Conservation (phyloP, 2,888 invertebrate species). For the Prostheceraeus crozeri region DNA sequence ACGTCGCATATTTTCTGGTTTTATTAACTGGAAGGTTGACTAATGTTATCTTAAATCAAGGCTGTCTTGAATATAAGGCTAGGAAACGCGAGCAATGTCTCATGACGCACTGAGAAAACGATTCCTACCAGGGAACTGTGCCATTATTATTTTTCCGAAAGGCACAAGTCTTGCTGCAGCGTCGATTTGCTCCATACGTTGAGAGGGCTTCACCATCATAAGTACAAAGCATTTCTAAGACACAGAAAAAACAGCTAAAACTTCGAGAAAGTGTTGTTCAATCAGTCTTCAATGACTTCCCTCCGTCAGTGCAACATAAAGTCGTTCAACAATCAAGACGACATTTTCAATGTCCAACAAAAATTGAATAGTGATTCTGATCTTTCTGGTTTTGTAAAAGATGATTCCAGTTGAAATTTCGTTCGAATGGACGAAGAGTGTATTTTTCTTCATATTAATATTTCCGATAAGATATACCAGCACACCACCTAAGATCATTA, state of each 20-base stretch:
- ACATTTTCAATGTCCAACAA: conserved; percentile 25
- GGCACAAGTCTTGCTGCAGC: conserved; percentile 10
- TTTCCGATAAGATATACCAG: too few relatives aligned
- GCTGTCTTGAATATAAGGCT: conserved; percentile 24
- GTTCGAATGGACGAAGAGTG: too few relatives aligned
- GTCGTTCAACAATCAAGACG: conserved; percentile 26
- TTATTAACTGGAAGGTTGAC: too few relatives aligned
- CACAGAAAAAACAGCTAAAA: conserved; percentile 16
- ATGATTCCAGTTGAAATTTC: too few relatives aligned
- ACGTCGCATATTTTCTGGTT: too few relatives aligned
- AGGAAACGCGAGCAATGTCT: too few relatives aligned
- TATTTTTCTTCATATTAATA: too few relatives aligned
- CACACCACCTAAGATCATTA: too few relatives aligned
- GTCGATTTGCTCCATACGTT: conserved; percentile 6
- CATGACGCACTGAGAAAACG: too few relatives aligned
- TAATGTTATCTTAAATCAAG: too few relatives aligned
- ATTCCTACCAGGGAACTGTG: conserved; percentile 24
- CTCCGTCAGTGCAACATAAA: conserved; percentile 26
- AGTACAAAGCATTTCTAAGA: conserved; percentile 20
- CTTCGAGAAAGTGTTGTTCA: conserved; percentile 26
- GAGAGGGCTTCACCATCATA: conserved; percentile 22
- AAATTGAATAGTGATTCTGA: conserved; percentile 1
- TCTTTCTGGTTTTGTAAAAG: too few relatives aligned
- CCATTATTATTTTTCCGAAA: conserved; percentile 28
- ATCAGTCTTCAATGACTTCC: conserved; percentile 25